Evolutionary conservation across 2,797 vertebrate genomes (phyloP).

Genomic region (Syngnathus rostellatus): DNA sequence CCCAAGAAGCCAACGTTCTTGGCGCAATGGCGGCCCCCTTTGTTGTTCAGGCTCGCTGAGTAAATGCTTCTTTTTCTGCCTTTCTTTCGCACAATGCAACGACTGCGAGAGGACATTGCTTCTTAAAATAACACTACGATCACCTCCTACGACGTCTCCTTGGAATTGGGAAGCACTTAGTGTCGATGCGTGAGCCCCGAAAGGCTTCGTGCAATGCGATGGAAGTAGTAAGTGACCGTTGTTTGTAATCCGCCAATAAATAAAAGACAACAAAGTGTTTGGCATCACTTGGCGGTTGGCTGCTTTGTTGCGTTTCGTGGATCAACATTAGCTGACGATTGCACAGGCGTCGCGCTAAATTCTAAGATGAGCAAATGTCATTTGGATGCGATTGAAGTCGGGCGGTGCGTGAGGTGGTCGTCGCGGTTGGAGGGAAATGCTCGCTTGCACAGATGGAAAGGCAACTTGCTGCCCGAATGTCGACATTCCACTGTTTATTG

Average conservation of each 20-base stretch:
- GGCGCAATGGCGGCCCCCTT: conserved; percentile 67
- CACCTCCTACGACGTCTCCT: conserved; percentile 17
- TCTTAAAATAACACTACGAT: conserved; percentile 29
- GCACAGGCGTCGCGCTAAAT: conserved; percentile 16
- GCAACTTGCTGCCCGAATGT: conserved; percentile 7
- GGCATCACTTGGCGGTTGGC: too few species aligned
- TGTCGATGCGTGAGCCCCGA: conserved; percentile 33
- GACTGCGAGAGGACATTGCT: conserved; percentile 39
- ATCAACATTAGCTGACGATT: conserved; percentile 6
- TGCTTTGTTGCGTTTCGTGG: conserved; percentile 11
- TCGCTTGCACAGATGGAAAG: not conserved
- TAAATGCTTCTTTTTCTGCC: conserved; percentile 7
- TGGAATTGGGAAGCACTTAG: conserved; percentile 43
- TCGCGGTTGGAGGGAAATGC: not conserved
- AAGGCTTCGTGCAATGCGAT: conserved; percentile 25
- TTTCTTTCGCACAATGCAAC: conserved; percentile 51
- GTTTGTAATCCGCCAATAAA: not conserved
- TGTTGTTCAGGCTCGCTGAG: conserved; percentile 52
- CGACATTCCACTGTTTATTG: not conserved
- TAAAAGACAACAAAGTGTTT: too few species aligned
- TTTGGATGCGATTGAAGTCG: not conserved
- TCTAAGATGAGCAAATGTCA: conserved; percentile 5
- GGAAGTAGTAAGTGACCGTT: conserved; percentile 66
- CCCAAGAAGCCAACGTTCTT: conserved; percentile 29
- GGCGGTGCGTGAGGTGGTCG: not conserved